A percentile compares a stretch with the other conserved stretches of the same genome.
These are phyloP conservation scores for Drosophila monieri DNA, from an alignment of 2,888 invertebrate species.

Conservation along the genomic window DNA sequence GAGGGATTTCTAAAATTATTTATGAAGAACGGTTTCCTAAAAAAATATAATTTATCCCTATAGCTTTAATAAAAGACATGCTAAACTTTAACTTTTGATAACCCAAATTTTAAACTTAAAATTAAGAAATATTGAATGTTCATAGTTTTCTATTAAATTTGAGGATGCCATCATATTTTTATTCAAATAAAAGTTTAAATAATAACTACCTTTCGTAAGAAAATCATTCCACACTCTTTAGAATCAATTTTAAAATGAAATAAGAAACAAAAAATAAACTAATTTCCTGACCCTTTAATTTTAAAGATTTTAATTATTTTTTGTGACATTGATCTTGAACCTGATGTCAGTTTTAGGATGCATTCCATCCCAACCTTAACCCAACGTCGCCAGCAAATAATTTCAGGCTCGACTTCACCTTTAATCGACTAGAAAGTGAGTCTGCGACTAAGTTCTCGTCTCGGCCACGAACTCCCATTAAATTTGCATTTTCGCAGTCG, in stretches of 20 bases:
- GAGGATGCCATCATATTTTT: too few relatives aligned
- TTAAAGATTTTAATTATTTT: neutral
- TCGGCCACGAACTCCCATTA: constrained; percentile 42
- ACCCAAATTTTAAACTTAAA: too few relatives aligned
- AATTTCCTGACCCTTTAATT: neutral
- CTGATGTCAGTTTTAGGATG: neutral
- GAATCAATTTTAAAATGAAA: too few relatives aligned
- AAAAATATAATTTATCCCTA: too few relatives aligned
- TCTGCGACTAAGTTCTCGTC: constrained; percentile 47
- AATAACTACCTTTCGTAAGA: too few relatives aligned
- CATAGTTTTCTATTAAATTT: too few relatives aligned
- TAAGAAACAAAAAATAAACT: too few relatives aligned
- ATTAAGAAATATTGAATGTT: too few relatives aligned
- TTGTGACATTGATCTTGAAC: constrained; percentile 47
- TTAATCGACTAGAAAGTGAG: constrained; percentile 66
- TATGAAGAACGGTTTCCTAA: neutral
- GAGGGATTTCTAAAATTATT: neutral
- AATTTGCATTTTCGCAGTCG: constrained; percentile 63
- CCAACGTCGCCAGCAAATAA: constrained; percentile 51
- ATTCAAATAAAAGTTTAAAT: too few relatives aligned
- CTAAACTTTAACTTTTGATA: too few relatives aligned
- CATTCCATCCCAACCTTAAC: constrained; percentile 1
- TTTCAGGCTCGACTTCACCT: constrained; percentile 68
- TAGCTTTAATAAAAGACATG: too few relatives aligned
- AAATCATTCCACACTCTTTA: too few relatives aligned